Conservation (phyloP, 2,113 vertebrate genomes). For the Campylomormyrus numenius region DNA sequence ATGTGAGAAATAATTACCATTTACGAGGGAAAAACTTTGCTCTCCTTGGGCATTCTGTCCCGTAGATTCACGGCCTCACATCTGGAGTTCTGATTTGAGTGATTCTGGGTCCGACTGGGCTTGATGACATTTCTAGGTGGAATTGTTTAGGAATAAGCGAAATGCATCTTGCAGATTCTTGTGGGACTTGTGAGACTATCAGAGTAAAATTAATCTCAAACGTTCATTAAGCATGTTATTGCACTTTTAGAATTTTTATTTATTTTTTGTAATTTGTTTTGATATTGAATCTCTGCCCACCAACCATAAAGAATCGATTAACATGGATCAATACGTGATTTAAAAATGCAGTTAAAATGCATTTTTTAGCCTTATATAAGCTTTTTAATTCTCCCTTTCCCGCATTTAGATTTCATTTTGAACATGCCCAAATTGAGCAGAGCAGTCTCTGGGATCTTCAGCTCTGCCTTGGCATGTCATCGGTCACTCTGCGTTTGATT, state of each 20-base stretch:
- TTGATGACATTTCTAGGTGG: neutral
- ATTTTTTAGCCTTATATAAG: neutral
- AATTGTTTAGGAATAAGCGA: neutral
- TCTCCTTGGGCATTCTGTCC: neutral
- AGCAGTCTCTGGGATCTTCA: neutral
- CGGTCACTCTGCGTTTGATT: neutral
- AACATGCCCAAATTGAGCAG: neutral
- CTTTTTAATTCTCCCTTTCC: neutral
- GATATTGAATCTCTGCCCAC: slow-evolving; percentile 1
- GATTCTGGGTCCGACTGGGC: neutral
- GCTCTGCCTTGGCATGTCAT: no score
- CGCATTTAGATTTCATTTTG: neutral
- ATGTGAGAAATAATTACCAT: neutral
- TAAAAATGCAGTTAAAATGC: neutral
- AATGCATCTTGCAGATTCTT: neutral
- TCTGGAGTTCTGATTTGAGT: neutral
- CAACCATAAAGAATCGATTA: neutral
- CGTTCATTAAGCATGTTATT: neutral
- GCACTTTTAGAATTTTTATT: neutral
- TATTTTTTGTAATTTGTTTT: neutral
- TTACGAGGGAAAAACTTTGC: neutral
- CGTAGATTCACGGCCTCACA: neutral
- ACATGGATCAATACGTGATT: neutral
- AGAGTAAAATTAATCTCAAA: neutral
- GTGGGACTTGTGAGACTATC: neutral